These are phyloP conservation scores for Diogma glabrata DNA, from an alignment of 2,888 invertebrate species.

Conservation along the genomic window DNA sequence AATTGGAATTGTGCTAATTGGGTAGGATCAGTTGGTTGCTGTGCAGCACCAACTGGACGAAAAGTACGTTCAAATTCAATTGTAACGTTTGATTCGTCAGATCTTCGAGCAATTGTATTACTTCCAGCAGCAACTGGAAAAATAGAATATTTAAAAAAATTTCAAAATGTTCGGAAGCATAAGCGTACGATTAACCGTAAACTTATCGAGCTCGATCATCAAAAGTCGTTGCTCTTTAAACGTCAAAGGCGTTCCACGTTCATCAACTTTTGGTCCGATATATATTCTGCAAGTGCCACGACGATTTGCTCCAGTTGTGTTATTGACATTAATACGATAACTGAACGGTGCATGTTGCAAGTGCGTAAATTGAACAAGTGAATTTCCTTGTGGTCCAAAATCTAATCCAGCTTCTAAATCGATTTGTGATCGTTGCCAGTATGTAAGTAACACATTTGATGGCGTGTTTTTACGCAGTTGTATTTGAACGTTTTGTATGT, in stretches of 20 bases:
- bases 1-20: constrained; percentile 48
- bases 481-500: not conserved
- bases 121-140: constrained; percentile 48
- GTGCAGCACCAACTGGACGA: constrained; percentile 43
- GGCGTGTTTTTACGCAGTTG: constrained; percentile 10
- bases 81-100: constrained; percentile 58
- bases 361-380: constrained; percentile 44
- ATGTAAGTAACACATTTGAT: constrained; percentile 21
- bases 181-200: constrained; percentile 53
- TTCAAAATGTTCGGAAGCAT: constrained; percentile 17
- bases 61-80: constrained; percentile 67
- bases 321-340: constrained; percentile 46
- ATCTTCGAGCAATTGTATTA: constrained; percentile 48
- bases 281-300: constrained; percentile 44
- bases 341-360: constrained; percentile 55
- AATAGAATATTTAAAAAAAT: not conserved
- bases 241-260: constrained; percentile 50
- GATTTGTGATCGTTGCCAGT: constrained; percentile 26
- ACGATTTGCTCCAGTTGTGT: constrained; percentile 29
- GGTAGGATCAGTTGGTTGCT: constrained; percentile 35
- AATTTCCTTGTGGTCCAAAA: constrained; percentile 21
- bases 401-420: constrained; percentile 29
- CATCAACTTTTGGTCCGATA: constrained; percentile 56
- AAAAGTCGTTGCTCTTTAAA: constrained; percentile 52
- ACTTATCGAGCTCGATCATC: constrained; percentile 62